A percentile compares a stretch with the other conserved stretches of the same genome.
These are phyloP conservation scores for Acleris sparsana DNA, from an alignment of 2,888 invertebrate genomes.

Conservation along the genomic window DNA sequence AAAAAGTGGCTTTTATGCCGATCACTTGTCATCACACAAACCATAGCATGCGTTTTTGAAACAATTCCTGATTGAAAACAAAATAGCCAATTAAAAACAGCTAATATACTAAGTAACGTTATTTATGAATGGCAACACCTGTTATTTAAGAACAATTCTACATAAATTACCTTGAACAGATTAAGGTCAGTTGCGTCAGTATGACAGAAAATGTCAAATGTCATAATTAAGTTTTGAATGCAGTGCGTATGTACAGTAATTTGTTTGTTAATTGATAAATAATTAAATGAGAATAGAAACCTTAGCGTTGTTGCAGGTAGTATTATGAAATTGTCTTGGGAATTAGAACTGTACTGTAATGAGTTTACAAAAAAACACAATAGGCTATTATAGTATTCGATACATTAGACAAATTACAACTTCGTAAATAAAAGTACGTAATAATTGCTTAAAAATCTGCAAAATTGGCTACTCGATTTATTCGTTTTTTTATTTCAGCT, in stretches of 20 bases:
- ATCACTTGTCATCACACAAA: neutral
- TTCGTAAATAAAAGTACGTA: no score
- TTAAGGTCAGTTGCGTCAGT: slow-evolving; percentile 33
- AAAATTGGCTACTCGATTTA: no score
- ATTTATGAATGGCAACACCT: slow-evolving; percentile 31
- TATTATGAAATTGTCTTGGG: slow-evolving; percentile 6
- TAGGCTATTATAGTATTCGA: no score
- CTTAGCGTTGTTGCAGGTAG: neutral
- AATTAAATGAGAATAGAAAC: slow-evolving; percentile 23
- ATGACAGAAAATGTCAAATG: slow-evolving; percentile 32
- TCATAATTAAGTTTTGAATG: slow-evolving; percentile 27
- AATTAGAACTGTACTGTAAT: slow-evolving; percentile 5
- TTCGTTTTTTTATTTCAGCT: no score
- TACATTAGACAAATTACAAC: no score
- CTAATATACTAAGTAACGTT: slow-evolving; percentile 17
- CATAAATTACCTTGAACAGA: slow-evolving; percentile 17
- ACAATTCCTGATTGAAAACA: neutral
- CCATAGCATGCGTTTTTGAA: neutral
- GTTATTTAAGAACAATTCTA: slow-evolving; percentile 22
- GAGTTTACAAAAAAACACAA: neutral
- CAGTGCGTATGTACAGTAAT: slow-evolving; percentile 1
- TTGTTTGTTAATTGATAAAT: slow-evolving; percentile 24
- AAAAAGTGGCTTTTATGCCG: no score
- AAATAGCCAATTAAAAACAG: slow-evolving; percentile 25
- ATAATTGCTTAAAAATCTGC: no score